Base-by-base conservation (phyloP, 2,113 vertebrate species). In the Hydropotes inermis region DNA sequence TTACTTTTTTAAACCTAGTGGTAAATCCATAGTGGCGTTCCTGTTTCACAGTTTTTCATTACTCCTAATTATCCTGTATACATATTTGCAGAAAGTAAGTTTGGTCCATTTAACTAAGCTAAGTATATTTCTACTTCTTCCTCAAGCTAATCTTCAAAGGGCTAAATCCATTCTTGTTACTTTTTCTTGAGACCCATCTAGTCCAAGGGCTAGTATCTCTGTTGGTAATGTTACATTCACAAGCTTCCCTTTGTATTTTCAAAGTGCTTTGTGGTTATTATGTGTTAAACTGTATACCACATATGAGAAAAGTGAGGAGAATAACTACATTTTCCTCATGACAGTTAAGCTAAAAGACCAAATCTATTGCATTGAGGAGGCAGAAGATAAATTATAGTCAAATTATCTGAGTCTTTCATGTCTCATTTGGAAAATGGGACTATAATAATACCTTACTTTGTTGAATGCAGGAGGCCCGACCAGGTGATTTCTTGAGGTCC, bases 331-430 rank as follows among this genome's bases (percentile, higher is more conserved):
- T 89, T 52, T 88, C 28, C 61, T 87, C 28, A 8, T 95, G 52
- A 83, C 52, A 92, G 11, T 94, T 96, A 90, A 91, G 55, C 52
- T 92, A 52, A 91, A 95, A 91, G 85, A 94, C 85, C 97, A 92
- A 97, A 82, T 90, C 70, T 11, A 33, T 92, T 94, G 36, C 64
- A 87, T 27, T 85, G 54, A 92, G 25, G 67, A 87, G 79, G 55
- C 83, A 91, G 78, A 91, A 92, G 47, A 91, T 30, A 78, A 16
- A 87, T n/a, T 93, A 17, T 88, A 88, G 81, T 94, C 82, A 84
- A 95, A 57, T 83, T 96, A 78, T 83, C 76, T 74, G 25, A 28
- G 28, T 70, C 54, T 87, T 89, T 86, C 27, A 52, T 47, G 64
- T 94, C 21, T 94, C 43, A 39, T 88, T 91, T 97, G 83, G 54